These are phyloP conservation scores for Notocelia uddmanniana DNA, from an alignment of 2,888 invertebrate genomes.

Conservation along the genomic window DNA sequence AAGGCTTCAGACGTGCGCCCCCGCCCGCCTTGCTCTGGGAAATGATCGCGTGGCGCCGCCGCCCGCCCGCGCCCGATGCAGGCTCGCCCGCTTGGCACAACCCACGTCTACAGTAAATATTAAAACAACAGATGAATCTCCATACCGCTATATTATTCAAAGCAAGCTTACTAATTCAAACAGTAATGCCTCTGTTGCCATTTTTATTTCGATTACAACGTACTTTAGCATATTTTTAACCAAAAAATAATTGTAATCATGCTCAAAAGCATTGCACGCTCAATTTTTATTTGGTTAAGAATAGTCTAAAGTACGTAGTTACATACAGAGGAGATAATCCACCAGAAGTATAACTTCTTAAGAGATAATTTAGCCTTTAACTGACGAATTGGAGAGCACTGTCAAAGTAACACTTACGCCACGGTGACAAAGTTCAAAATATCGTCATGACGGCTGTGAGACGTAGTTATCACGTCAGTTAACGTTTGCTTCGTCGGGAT, in stretches of 20 bases:
- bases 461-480: no score
- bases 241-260: no score
- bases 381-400: no score
- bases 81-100: slow-evolving; percentile 58
- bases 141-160: slow-evolving; percentile 33
- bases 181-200: slow-evolving; percentile 22
- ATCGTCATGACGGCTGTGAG: no score
- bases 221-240: no score
- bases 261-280: background rate
- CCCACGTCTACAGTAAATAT: slow-evolving; percentile 60
- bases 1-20: slow-evolving; percentile 67
- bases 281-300: background rate
- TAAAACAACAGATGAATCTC: slow-evolving; percentile 58
- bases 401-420: no score
- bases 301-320: background rate
- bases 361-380: background rate
- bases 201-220: slow-evolving; percentile 10
- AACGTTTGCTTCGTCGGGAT: slow-evolving; percentile 15
- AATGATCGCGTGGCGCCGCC: slow-evolving; percentile 76
- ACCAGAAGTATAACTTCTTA: slow-evolving; percentile 1
- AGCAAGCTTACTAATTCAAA: slow-evolving; percentile 24
- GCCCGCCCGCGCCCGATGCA: slow-evolving; percentile 61
- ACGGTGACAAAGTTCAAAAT: no score
- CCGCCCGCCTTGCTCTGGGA: slow-evolving; percentile 72
- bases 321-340: background rate